phyloP scores from a whole-genome alignment of 2,888 invertebrate genomes.

The Cyclophora punctaria region DNA sequence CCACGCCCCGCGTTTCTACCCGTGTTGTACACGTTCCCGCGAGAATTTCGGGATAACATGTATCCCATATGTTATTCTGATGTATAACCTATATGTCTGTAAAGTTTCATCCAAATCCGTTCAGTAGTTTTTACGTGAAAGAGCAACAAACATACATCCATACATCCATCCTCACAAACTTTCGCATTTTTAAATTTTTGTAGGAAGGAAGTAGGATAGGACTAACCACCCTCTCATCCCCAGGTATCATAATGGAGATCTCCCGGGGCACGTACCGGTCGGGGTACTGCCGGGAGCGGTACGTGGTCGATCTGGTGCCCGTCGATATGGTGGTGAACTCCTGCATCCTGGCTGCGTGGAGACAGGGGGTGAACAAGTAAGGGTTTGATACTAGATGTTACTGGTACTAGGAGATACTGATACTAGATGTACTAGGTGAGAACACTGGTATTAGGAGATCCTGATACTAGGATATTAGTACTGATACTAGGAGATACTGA shows the following conservation, averaged over 20 bases:
- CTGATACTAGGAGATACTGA: background rate
- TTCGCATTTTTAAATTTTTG: too few species aligned
- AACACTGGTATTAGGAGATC: background rate
- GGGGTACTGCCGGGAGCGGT: constrained; percentile 83
- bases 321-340: constrained; percentile 95
- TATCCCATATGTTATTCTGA: too few species aligned
- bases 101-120: too few species aligned
- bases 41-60: too few species aligned
- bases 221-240: too few species aligned
- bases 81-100: too few species aligned
- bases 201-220: too few species aligned
- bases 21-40: too few species aligned
- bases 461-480: background rate
- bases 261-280: constrained; percentile 89
- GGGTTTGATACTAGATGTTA: constrained; percentile 13
- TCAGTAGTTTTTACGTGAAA: too few species aligned
- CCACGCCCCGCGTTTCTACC: too few species aligned
- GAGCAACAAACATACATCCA: too few species aligned
- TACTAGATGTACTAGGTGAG: background rate
- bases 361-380: constrained; percentile 55
- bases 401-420: background rate
- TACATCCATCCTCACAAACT: too few species aligned
- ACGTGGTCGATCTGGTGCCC: constrained; percentile 91
- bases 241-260: constrained; percentile 85
- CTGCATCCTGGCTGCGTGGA: constrained; percentile 90